Percentiles rank a stretch among this genome's conserved stretches.
phyloP scores from a whole-genome alignment of 2,113 vertebrate genomes.

The Diphyllodes magnificus region DNA sequence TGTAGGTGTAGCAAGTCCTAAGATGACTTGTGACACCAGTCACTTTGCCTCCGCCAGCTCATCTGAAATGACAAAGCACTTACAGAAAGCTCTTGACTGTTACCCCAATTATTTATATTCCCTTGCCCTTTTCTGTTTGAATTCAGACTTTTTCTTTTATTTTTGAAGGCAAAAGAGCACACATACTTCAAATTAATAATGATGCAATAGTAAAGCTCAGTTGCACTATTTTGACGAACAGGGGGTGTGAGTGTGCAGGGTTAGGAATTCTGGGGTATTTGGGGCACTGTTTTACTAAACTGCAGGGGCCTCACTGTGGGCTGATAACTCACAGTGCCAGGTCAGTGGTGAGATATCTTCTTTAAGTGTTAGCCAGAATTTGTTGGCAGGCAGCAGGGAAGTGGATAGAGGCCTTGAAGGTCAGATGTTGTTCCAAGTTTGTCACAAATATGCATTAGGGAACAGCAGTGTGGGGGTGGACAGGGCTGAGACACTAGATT shows the following conservation, averaged over 20 bases:
- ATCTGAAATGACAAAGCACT: neutral
- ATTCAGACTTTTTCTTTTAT: neutral
- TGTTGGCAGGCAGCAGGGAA: conserved; percentile 45
- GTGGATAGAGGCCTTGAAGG: neutral
- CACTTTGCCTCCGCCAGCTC: neutral
- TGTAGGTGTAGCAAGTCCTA: neutral
- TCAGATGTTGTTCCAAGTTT: conserved; percentile 61
- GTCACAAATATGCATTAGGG: conserved; percentile 33
- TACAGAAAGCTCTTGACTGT: neutral
- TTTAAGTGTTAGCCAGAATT: conserved; percentile 52
- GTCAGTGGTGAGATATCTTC: conserved; percentile 48
- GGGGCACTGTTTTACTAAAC: neutral
- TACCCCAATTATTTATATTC: neutral
- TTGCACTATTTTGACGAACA: neutral
- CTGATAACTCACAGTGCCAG: conserved; percentile 35
- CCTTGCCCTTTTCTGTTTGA: neutral
- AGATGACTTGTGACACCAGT: neutral
- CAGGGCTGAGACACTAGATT: neutral
- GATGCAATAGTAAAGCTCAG: neutral
- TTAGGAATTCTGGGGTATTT: neutral
- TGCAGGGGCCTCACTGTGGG: neutral
- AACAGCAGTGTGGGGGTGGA: neutral
- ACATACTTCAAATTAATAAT: neutral
- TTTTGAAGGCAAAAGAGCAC: neutral
- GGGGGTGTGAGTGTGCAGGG: neutral